Evolutionary conservation across 2,113 vertebrate genomes (phyloP), one percentile per base, ranked within the genome.

Genomic region (Salvelinus alpinus): DNA sequence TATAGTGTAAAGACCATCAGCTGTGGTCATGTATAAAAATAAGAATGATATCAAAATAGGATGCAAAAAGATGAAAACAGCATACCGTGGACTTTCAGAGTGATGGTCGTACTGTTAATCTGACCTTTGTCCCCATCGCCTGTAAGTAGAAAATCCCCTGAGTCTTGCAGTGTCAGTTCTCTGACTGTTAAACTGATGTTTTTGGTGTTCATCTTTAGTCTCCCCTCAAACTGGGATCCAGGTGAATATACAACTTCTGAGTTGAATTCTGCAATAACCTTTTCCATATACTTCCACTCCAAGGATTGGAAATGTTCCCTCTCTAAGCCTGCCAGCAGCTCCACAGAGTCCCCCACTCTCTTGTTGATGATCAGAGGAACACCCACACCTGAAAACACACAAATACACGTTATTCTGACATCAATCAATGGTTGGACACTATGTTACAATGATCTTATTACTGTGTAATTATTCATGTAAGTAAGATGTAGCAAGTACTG

Each of bases 21-120:
- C 0, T 3, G 5, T 31, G 31, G 31, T 31, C 5, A 31, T 5
- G 5, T 0, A 31, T 31, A 31, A 5, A 38, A 38, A 38, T 2
- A 8, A 8, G 34, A 38, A 38, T 9, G 0, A 38, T 38, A 38
- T 38, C 34, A 38, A 38, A 9, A 38, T 8, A 12, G 60, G n/a
- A 34, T 34, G 6, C 6, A 34, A 34, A 1, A 34, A 34, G 6
- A 0, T 2, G 9, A 25, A 1, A 25, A 18, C 25, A 25, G 3
- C 88, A 82, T 80, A 91, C 91, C 84, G 5, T 89, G 60, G 76
- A 92, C 87, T 0, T 24, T 6, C 11, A 92, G 85, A 31, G 3
- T 27, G 68, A 88, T 9, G 1, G 0, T 0, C 59, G 79, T 24
- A n/a, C 34, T 34, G 6, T 0, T 6, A 7, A 7, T 34, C 34